A percentile compares a stretch with the other conserved stretches of the same genome.
phyloP scores from a whole-genome alignment of 2,888 invertebrate genomes.

The Drosophila anomelani region DNA sequence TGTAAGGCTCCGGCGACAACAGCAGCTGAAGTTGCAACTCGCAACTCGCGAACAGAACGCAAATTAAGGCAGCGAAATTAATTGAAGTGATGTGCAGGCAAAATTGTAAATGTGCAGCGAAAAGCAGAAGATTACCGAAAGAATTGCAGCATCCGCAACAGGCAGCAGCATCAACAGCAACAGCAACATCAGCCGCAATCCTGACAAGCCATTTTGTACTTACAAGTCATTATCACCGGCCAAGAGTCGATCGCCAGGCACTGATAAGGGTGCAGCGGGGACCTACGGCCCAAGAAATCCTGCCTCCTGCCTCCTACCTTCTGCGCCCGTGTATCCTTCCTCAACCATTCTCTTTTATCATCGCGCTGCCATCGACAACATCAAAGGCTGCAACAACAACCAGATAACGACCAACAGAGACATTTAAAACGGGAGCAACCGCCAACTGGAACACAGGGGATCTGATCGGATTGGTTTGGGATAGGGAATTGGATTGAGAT shows the following conservation, averaged over 20 bases:
- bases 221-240: conserved; percentile 83
- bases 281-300: conserved; percentile 5
- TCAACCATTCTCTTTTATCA: conserved; percentile 54
- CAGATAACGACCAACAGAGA: conserved; percentile 63
- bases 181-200: conserved; percentile 52
- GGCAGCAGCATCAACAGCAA: conserved; percentile 11
- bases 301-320: background rate
- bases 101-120: conserved; percentile 49
- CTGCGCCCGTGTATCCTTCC: background rate
- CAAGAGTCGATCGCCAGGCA: conserved; percentile 63
- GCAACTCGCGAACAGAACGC: conserved; percentile 59
- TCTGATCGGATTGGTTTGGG: conserved; percentile 19
- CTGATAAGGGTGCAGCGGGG: conserved; percentile 61
- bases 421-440: conserved; percentile 54
- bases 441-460: conserved; percentile 16
- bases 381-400: conserved; percentile 68
- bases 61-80: conserved; percentile 76
- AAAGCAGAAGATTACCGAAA: conserved; percentile 45
- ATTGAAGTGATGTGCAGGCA: conserved; percentile 77
- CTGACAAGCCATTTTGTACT: conserved; percentile 83
- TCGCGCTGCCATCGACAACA: conserved; percentile 70
- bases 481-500: conserved; percentile 33
- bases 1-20: conserved; percentile 67
- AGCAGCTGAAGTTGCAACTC: conserved; percentile 34
- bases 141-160: conserved; percentile 29